phyloP scores from a whole-genome alignment of 2,113 vertebrate species.

The Dolichotis patagonum region DNA sequence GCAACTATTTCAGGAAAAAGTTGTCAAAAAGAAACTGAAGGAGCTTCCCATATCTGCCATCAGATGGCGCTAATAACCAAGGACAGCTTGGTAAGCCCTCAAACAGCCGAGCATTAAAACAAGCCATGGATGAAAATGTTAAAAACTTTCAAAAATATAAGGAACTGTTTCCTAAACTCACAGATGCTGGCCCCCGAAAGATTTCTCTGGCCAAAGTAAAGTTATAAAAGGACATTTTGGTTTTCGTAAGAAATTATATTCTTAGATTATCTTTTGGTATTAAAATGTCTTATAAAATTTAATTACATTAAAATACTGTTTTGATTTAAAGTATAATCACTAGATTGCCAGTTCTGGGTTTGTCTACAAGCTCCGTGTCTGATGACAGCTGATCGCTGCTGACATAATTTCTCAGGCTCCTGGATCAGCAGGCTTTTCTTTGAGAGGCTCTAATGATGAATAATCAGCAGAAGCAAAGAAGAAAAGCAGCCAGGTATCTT shows the following conservation, averaged over 20 bases:
- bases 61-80: background rate
- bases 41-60: background rate
- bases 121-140: background rate
- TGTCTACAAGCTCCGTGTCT: background rate
- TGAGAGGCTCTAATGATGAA: background rate
- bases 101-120: background rate
- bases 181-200: background rate
- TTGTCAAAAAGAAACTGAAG: background rate
- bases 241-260: constrained; percentile 27
- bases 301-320: constrained; percentile 40
- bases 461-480: background rate
- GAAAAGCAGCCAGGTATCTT: background rate
- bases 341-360: background rate
- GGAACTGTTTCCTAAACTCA: background rate
- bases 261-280: constrained; percentile 5
- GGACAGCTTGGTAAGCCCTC: constrained; percentile 41
- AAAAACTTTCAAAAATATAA: background rate
- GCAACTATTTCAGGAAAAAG: background rate
- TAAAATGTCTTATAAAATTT: background rate
- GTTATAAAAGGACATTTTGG: constrained; percentile 16
- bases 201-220: background rate
- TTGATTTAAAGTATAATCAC: constrained; percentile 46
- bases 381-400: background rate
- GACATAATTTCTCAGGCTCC: background rate
- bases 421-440: background rate